Conservation (phyloP, 64 coral and sea anemone genomes). For the Dendrophyllia cribrosa region DNA sequence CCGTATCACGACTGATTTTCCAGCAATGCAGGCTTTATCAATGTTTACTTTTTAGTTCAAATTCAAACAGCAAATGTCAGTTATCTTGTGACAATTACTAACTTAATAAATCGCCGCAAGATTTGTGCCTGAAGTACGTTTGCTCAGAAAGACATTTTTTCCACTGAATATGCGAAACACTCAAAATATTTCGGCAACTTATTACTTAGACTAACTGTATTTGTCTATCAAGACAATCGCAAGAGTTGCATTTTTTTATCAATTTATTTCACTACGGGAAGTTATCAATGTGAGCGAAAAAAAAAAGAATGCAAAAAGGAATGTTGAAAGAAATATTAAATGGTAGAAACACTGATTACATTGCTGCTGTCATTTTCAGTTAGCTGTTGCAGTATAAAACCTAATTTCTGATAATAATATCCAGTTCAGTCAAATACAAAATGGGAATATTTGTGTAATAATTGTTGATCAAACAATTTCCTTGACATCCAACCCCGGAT, state of each 20-base stretch:
- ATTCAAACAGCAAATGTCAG: constrained; percentile 15
- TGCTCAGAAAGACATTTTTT: not conserved
- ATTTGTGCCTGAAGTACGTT: not conserved
- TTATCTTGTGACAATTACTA: not conserved
- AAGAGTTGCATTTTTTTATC: not conserved
- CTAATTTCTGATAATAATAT: no score
- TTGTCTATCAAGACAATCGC: no score
- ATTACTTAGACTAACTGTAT: no score
- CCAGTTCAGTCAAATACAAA: not conserved
- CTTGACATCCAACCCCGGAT: not conserved
- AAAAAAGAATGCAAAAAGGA: no score
- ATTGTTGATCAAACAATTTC: not conserved
- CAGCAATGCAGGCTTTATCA: not conserved
- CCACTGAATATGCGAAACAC: not conserved
- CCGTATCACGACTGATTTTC: not conserved
- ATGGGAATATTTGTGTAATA: not conserved
- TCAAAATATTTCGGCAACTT: no score
- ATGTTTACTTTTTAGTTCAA: not conserved
- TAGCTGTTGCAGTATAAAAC: no score
- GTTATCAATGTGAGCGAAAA: no score
- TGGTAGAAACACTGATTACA: no score
- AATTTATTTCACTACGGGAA: no score
- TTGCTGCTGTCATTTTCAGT: no score
- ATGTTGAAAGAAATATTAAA: no score
- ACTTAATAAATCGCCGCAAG: constrained; percentile 1